Evolutionary conservation across 2,113 vertebrate genomes (phyloP).

Genomic region (Otis tarda): DNA sequence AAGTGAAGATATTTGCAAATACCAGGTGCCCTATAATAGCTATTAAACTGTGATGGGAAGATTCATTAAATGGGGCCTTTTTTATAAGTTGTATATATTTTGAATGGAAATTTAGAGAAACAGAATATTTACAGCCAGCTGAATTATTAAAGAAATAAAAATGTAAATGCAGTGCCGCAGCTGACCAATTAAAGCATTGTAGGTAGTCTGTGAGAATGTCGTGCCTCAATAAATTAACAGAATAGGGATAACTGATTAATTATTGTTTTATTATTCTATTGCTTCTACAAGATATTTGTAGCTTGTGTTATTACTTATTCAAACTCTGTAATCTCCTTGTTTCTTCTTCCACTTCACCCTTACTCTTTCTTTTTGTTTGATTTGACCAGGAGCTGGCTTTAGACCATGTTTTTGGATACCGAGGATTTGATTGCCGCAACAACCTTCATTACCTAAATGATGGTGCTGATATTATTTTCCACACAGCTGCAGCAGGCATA

Average conservation of each 20-base stretch:
- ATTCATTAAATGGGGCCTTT: background rate
- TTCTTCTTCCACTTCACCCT: background rate
- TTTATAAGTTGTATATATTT: background rate
- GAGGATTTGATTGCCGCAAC: slow-evolving; percentile 96
- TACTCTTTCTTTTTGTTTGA: background rate
- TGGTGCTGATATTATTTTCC: slow-evolving; percentile 92
- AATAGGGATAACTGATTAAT: background rate
- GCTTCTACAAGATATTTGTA: background rate
- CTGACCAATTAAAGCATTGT: background rate
- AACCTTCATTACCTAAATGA: slow-evolving; percentile 99
- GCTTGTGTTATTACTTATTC: background rate
- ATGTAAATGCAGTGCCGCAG: background rate
- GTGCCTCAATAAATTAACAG: background rate
- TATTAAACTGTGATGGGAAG: background rate
- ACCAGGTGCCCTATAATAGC: background rate
- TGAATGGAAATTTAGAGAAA: background rate
- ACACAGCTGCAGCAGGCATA: slow-evolving; percentile 88
- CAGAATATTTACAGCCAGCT: background rate
- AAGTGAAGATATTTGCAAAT: background rate
- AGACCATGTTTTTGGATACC: slow-evolving; percentile 95
- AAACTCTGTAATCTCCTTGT: background rate
- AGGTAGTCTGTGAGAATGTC: background rate
- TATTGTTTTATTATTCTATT: background rate
- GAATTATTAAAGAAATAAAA: background rate
- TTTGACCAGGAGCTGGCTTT: slow-evolving; percentile 86